Conservation (phyloP, 2,113 vertebrate species). For the Sterrhoptilus dennistouni region DNA sequence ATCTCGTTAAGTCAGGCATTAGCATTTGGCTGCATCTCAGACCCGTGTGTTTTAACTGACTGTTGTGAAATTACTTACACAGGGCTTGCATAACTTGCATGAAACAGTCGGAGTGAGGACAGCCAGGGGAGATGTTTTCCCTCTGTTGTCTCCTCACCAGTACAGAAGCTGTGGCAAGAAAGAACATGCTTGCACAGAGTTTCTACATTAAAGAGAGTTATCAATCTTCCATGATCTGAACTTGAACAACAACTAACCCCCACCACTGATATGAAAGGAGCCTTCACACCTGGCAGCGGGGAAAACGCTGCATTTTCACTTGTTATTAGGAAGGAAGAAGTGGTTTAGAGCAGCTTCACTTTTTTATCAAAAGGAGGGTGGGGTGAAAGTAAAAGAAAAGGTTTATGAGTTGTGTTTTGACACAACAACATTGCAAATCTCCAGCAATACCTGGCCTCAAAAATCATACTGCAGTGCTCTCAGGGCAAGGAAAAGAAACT, state of each 20-base stretch:
- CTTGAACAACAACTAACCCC: neutral
- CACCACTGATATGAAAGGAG: neutral
- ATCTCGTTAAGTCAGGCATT: neutral
- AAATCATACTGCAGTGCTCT: neutral
- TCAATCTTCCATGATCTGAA: neutral
- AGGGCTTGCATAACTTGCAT: neutral
- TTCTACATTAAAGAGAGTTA: neutral
- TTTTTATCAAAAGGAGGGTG: neutral
- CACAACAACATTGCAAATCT: neutral
- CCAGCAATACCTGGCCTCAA: neutral
- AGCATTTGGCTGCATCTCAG: neutral
- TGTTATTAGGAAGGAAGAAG: neutral
- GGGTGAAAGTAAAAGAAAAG: neutral
- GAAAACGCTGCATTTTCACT: neutral
- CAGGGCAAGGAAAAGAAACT: neutral
- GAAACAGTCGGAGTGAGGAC: neutral
- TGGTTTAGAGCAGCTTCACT: neutral
- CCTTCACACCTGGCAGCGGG: neutral
- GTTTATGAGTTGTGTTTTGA: neutral
- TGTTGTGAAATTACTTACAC: conserved; percentile 7
- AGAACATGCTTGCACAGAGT: neutral
- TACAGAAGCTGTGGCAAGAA: neutral
- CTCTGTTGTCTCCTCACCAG: neutral
- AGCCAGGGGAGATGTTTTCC: neutral
- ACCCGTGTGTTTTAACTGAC: neutral